Evolutionary conservation across 2,888 invertebrate genomes (phyloP), one percentile per base, ranked within the genome.

Genomic region (Torymus texanus): DNA sequence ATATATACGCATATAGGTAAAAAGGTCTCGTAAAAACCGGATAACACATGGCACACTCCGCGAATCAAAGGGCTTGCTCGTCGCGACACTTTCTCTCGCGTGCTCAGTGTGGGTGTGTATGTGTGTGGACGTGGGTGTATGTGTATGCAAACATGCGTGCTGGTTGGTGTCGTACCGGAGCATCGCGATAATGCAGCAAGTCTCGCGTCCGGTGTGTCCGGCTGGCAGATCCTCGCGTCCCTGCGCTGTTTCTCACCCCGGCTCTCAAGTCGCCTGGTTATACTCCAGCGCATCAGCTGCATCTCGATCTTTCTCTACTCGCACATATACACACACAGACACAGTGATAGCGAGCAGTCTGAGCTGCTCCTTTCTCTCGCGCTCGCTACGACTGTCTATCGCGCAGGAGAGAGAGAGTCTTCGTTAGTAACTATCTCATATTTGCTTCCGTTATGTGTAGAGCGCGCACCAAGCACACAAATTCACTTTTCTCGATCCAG

Each of bases 201-300:
- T 71, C 81, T 81, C 59, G 81, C 76, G 21, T 66, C 83, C 75
- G 80, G 78, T 63, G 80, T 79, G 24, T 82, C 85, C 71, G 66
- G 80, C 77, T 83, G 85, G 81, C 84, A 87, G 79, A 73, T 84
- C 83, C 83, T 83, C 75, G 83, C 84, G 83, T 84, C 85, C 71
- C 83, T 84, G 70, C 84, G 83, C 73, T 84, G 86, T 77, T 85
- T 87, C 77, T 85, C 84, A 71, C 84, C 85, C 16, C 85, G 85
- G 80, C 83, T 86, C 78, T 87, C 87, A 81, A 90, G 83, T 70
- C 88, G 85, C 66, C 88, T 85, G 67, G 86, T 89, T 83, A 90
- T 90, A 83, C 89, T 88, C 90, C 89, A 90, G 84, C 88, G 85
- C 88, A 88, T 87, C 41, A 88, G 86, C 82, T 88, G 88, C 90